Evolutionary conservation across 1,140 invertebrate genomes (phyloP).

Genomic region (Musca domestica): DNA sequence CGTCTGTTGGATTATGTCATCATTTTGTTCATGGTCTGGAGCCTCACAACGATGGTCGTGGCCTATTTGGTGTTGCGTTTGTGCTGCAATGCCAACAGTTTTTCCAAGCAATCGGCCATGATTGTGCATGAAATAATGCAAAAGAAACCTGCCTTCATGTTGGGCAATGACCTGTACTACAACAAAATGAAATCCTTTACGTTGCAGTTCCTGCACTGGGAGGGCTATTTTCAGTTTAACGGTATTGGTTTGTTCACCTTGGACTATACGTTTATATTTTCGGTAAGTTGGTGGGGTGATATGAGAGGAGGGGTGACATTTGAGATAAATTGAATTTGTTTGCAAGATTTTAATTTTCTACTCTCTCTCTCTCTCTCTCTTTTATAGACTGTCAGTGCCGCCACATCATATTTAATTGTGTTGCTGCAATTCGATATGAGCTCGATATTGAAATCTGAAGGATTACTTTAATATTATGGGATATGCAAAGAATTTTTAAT

Average conservation of each 20-base stretch:
- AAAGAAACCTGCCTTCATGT: conserved; percentile 52
- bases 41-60: conserved; percentile 44
- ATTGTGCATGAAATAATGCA: conserved; percentile 53
- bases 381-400: conserved; percentile 50
- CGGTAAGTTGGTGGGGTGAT: conserved; percentile 32
- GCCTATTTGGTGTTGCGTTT: conserved; percentile 49
- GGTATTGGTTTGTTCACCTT: conserved; percentile 49
- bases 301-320: neutral
- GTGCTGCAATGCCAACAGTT: conserved; percentile 48
- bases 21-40: conserved; percentile 48
- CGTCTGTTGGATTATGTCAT: conserved; percentile 40
- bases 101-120: conserved; percentile 51
- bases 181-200: conserved; percentile 54
- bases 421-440: conserved; percentile 53
- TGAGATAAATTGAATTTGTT: neutral
- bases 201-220: conserved; percentile 50
- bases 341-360: neutral
- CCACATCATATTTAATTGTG: conserved; percentile 53
- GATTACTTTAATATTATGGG: conserved; percentile 39
- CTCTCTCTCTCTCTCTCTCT: conserved; percentile 22
- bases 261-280: conserved; percentile 53
- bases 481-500: too few relatives aligned
- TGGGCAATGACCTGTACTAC: conserved; percentile 50
- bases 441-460: conserved; percentile 44
- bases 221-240: conserved; percentile 51